Evolutionary conservation across 2,888 invertebrate species (phyloP), one percentile per base, ranked within the genome.

Genomic region (Euspilapteryx auroguttella): DNA sequence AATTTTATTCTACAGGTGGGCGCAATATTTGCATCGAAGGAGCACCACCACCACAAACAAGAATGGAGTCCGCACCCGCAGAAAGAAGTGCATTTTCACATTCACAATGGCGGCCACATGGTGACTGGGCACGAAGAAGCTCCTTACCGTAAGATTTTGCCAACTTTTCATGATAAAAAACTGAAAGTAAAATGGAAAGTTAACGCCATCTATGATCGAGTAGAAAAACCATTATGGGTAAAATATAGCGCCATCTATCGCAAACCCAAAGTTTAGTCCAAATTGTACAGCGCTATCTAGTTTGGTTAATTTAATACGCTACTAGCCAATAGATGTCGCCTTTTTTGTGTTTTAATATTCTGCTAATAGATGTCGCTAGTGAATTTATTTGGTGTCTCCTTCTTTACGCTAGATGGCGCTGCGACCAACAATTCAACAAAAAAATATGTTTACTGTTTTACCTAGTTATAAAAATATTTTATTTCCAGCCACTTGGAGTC

Each of bases 41-140:
- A 42, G 24, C 21, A 20, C 0, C 58, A 65, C 8, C 21, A 29
- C 17, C 27, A 29, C n/a, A 32, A 30, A 2, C 35, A 36, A 12
- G 31, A 34, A 10, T 36, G 34, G 32, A 14, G 26, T 2, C 33
- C 35, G 17, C 27, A n/a, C n/a, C n/a, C n/a, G n/a, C 32, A 66
- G 37, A 77, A 76, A 35, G 75, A 77, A 34, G 66, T 77, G 2
- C 77, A 77, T 21, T 47, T 77, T 0, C 77, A 77, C 39, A 71
- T 76, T 9, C 75, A 75, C 34, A 68, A 64, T 10, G 52, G 53
- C 1, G 55, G 55, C 1, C 32, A 37, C 8, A 38, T 44, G 6
- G 45, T 44, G 6, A 38, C 45, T 1, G 44, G 55, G 5, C 56
- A 55, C 0, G 54, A 57, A 4, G 47, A 49, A 13, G 33, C 34